These are phyloP conservation scores for Torymus aiolomorphi DNA, from an alignment of 2,888 invertebrate genomes.

Conservation along the genomic window DNA sequence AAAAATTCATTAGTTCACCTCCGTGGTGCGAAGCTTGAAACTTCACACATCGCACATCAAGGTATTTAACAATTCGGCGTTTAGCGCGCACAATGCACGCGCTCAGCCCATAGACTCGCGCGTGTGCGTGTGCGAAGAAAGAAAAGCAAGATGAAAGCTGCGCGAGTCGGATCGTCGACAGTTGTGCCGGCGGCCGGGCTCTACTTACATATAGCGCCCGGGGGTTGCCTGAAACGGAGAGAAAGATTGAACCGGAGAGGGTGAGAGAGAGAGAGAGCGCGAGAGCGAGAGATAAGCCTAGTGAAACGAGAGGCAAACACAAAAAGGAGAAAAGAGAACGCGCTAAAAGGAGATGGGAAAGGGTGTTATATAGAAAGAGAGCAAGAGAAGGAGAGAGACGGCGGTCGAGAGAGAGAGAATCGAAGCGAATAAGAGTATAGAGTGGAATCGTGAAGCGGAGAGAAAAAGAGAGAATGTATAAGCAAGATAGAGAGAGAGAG, in stretches of 20 bases:
- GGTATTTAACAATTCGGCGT: conserved; percentile 37
- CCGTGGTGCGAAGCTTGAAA: too few relatives aligned
- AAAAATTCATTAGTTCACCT: conserved; percentile 31
- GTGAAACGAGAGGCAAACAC: conserved; percentile 33
- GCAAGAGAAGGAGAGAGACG: conserved; percentile 26
- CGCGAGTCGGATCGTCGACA: conserved; percentile 63
- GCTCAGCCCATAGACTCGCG: neutral
- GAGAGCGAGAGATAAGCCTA: conserved; percentile 42
- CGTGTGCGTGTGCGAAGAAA: too few relatives aligned
- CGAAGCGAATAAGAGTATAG: conserved; percentile 58
- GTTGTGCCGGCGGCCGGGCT: conserved; percentile 53
- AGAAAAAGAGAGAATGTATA: conserved; percentile 8
- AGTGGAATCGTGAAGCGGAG: conserved; percentile 54
- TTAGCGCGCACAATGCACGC: conserved; percentile 30
- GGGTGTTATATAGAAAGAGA: conserved; percentile 41
- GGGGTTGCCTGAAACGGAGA: conserved; percentile 65
- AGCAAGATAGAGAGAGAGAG: conserved; percentile 24
- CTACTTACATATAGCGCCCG: conserved; percentile 57
- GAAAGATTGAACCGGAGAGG: conserved; percentile 52
- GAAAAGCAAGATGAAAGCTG: conserved; percentile 62
- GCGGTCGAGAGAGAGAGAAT: conserved; percentile 41
- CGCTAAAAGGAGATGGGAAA: conserved; percentile 54
- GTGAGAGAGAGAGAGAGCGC: conserved; percentile 51
- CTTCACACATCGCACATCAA: neutral
- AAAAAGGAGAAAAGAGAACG: conserved; percentile 47